Conservation (phyloP, 2,888 invertebrate species). For the Ennomos fuscantarius region DNA sequence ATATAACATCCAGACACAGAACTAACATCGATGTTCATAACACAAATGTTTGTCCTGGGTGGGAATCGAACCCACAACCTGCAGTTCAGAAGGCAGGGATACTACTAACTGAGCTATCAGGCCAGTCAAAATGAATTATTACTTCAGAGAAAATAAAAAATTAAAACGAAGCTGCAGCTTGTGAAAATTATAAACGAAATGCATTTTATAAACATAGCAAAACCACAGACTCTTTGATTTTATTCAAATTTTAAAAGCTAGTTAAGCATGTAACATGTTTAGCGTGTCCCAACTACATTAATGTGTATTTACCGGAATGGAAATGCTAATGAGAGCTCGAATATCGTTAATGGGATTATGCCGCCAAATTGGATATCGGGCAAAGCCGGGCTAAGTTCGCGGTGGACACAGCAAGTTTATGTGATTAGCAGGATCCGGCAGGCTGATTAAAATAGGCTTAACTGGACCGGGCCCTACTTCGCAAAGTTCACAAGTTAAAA, state of each 20-base stretch:
- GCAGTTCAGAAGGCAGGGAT: too few relatives aligned
- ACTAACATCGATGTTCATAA: too few relatives aligned
- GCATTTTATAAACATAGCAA: neutral
- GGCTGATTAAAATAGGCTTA: conserved; percentile 77
- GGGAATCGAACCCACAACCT: too few relatives aligned
- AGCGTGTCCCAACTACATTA: conserved; percentile 25
- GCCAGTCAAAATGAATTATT: too few relatives aligned
- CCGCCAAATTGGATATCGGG: conserved; percentile 77
- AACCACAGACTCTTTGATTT: neutral
- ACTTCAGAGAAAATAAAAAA: too few relatives aligned
- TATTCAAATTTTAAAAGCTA: conserved; percentile 20
- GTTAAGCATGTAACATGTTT: conserved; percentile 22
- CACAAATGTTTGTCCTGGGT: too few relatives aligned
- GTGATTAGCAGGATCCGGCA: conserved; percentile 76
- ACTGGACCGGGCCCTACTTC: conserved; percentile 46
- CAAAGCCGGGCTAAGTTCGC: conserved; percentile 71
- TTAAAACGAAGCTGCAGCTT: too few relatives aligned
- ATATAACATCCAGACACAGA: too few relatives aligned
- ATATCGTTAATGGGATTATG: conserved; percentile 78
- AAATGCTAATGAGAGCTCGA: conserved; percentile 60
- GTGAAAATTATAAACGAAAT: too few relatives aligned
- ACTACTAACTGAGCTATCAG: too few relatives aligned
- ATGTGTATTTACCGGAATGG: conserved; percentile 44
- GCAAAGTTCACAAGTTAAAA: conserved; percentile 18
- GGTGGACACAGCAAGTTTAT: conserved; percentile 74